Base-by-base conservation (phyloP, 2,888 invertebrate genomes). In the Ceraclea dissimilis region DNA sequence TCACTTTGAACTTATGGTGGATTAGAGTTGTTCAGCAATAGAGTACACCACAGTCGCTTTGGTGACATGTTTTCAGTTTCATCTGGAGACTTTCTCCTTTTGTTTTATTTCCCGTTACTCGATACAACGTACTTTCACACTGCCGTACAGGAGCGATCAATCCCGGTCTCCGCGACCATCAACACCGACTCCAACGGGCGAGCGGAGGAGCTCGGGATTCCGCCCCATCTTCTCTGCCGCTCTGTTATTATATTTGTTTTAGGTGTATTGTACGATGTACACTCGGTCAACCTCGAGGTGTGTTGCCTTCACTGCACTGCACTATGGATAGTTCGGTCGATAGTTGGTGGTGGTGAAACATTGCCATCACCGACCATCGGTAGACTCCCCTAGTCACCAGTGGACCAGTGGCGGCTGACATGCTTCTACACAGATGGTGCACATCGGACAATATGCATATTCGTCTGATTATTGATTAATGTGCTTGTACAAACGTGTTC, bases 1-100 rank as follows among this genome's bases (percentile, higher is more conserved):
- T 68, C 93, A 94, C 79, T 93, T 95, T 79, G 94, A 94, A 79
- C 80, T 94, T 73, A 87, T 94, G 86, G 85, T 94, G 72, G 94
- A 94, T 78, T 88, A 86, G 83, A 69, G 56, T 59, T 51, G 50
- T 21, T 53, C 56, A 52, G 19, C 21, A 50, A 51, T 48, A 34
- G 51, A 26, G 22, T 31, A 34, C 46, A 50, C 34, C 53, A 46
- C 21, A 58, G 52, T 62, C 60, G 57, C 54, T 43, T 50, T 54
- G 52, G 62, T 57, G 57, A 43, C 56, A 55, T 48, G 39, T 56
- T 56, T 60, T 59, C 57, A 60, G 60, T 60, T 60, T 54, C 52
- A 51, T 51, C 52, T 52, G 52, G 59, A 52, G 54, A 54, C 54
- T 54, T 54, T 54, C 46, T 53, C 46, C 49, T 31, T 51, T 58